Evolutionary conservation across 2,113 vertebrate species (phyloP), one percentile per base, ranked within the genome.

Genomic region (Catharus fuscescens): DNA sequence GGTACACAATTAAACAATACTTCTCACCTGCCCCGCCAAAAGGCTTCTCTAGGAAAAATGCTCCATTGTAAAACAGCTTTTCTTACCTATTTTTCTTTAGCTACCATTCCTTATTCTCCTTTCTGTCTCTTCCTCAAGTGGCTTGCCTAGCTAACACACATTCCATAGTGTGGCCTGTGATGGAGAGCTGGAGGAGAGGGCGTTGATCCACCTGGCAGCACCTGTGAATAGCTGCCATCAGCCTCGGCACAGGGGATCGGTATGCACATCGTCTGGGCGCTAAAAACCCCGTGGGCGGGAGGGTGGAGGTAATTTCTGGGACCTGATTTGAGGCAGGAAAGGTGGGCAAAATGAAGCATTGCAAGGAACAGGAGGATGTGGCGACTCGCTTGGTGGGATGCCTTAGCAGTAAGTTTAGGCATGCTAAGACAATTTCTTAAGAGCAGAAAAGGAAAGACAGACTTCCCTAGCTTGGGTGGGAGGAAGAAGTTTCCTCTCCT

Each of bases 221-320:
- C 9, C 34, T 78, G 65, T 40, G 54, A 70, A 70, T 1, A 89
- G 50, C 36, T 64, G 18, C 83, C 69, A 57, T 77, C 84, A 83
- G 44, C 36, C 65, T 57, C 4, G 0, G 79, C 74, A 14, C 70
- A 38, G 61, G 38, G 44, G 18, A 82, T 52, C 0, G 13, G 86
- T 14, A 88, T 54, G 70, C 12, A 3, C 2, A 0, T 24, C 0
- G 0, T 14, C 70, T 42, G 62, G 26, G 16, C 16, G 32, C 82
- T 71, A 74, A 81, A 79, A 85, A 8, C 34, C 14, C 40, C 3
- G 82, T 88, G 66, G 96, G 96, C 5, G 24, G 78, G 32, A 94
- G 93, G 94, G 93, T 38, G 86, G 93, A 90, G 88, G 31, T 40
- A 86, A 81, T 86, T 92, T 76, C 82, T 93, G 88, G 57, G 57